A percentile compares a stretch with the other conserved stretches of the same genome.
phyloP scores from a whole-genome alignment of 2,888 invertebrate genomes.

The Ernsta delagoae region DNA sequence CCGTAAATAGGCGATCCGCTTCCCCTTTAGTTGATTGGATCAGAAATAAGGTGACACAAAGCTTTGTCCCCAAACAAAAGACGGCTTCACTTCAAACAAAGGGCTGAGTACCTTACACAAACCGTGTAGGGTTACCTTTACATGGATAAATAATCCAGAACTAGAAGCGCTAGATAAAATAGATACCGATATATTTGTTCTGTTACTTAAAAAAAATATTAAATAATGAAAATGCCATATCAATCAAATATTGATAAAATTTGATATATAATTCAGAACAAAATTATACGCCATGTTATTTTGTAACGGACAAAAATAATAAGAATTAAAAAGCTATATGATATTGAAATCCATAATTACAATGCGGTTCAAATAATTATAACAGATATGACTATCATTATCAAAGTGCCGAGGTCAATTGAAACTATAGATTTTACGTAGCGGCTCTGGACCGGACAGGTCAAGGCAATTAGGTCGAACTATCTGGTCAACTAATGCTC shows the following conservation, averaged over 20 bases:
- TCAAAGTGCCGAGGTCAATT: neutral
- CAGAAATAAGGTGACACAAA: slow-evolving; percentile 23
- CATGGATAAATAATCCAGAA: neutral
- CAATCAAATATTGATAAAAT: too few species aligned
- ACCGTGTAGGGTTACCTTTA: neutral
- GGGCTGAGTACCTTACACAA: neutral
- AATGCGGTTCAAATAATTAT: neutral
- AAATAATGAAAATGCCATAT: too few species aligned
- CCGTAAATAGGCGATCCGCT: slow-evolving; percentile 22
- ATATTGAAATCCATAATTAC: too few species aligned
- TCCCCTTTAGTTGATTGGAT: slow-evolving; percentile 22
- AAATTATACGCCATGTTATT: too few species aligned
- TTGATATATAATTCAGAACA: too few species aligned
- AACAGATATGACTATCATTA: neutral
- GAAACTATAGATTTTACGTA: slow-evolving; percentile 14
- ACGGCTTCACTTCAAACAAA: slow-evolving; percentile 9
- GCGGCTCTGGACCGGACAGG: slow-evolving; percentile 43
- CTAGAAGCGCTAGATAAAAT: neutral
- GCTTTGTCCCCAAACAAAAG: slow-evolving; percentile 17
- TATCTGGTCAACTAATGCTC: neutral
- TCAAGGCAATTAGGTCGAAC: slow-evolving; percentile 69
- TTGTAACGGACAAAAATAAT: too few species aligned
- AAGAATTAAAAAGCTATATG: too few species aligned
- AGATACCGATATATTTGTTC: too few species aligned
- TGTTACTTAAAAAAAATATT: too few species aligned